A percentile compares a stretch with the other conserved stretches of the same genome.
These are phyloP conservation scores for Piezodorus guildinii DNA, from an alignment of 1,140 invertebrate species.

Conservation along the genomic window DNA sequence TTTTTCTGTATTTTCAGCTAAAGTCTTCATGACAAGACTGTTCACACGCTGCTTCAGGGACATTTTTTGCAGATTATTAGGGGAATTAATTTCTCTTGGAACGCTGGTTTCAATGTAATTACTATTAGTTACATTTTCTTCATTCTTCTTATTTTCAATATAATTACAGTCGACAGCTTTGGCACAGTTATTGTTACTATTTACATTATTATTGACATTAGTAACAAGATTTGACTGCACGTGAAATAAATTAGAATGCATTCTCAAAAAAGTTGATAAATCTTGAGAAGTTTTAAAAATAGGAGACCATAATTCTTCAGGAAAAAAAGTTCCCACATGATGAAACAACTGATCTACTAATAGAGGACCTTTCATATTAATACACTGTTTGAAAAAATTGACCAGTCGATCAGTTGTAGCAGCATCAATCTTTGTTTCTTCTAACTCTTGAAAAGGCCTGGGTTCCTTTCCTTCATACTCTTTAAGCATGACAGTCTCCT, in stretches of 20 bases:
- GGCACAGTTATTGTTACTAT: conserved; percentile 1
- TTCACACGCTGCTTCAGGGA: conserved; percentile 77
- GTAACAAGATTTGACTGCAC: conserved; percentile 82
- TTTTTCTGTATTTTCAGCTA: conserved; percentile 79
- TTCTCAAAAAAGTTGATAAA: conserved; percentile 72
- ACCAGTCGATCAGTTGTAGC: conserved; percentile 60
- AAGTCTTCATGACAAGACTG: conserved; percentile 71
- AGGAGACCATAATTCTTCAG: conserved; percentile 61
- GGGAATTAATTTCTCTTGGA: neutral
- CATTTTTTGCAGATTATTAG: conserved; percentile 43
- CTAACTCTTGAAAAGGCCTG: conserved; percentile 48
- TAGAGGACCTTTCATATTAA: conserved; percentile 65
- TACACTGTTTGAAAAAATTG: conserved; percentile 63
- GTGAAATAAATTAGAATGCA: conserved; percentile 81
- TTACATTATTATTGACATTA: conserved; percentile 3
- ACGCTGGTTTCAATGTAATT: neutral
- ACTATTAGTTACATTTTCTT: neutral
- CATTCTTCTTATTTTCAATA: conserved; percentile 1
- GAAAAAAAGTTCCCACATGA: conserved; percentile 62
- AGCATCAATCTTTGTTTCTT: conserved; percentile 67
- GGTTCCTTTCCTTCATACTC: conserved; percentile 45
- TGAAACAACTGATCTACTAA: conserved; percentile 76
- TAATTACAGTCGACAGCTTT: conserved; percentile 1
- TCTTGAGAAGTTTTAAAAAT: conserved; percentile 80
- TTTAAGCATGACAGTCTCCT: conserved; percentile 68